Base-by-base conservation (phyloP, 2,888 invertebrate species). In the Dryococelus australis region DNA sequence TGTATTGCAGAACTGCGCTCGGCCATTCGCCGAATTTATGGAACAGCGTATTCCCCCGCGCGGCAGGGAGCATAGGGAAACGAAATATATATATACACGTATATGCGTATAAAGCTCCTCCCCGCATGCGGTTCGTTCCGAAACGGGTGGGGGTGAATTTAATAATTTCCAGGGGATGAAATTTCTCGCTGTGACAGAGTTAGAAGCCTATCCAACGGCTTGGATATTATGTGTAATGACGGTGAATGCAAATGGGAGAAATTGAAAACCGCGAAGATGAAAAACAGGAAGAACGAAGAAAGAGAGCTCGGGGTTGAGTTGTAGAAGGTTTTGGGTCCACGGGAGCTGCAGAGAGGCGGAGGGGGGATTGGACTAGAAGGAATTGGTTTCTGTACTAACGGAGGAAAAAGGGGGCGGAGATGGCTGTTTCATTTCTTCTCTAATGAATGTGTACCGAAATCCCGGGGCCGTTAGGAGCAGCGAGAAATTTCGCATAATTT, bases 121-220 rank as follows among this genome's bases (percentile, higher is more conserved):
- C 8, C 35, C 35, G 35, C 35, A 35, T 35, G 35, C 35, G 35
- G 35, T 1, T n/a, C n/a, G 65, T 65, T 65, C 65, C 6, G 65
- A 16, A 65, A 47, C 10, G 47, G 47, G 47, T 3, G 65, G 24
- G 65, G 65, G 65, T 65, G 65, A 65, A 65, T 65, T 65, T 65
- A 65, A 65, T 65, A 65, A 65, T 65, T 65, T 65, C 65, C 65
- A 65, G 65, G 65, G 65, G 65, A 65, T 65, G 65, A 65, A 65
- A 65, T 65, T 65, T 65, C 65, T 65, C n/a, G 65, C 65, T 65
- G 65, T 65, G 65, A 65, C 65, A 65, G 65, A n/a, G 65, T n/a
- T 65, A 65, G 10, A 65, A 16, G 65, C 65, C 65, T 65, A 65
- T n/a, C 65, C 65, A n/a, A 65, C 65, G 65, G 65, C 65, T 65